phyloP scores from a whole-genome alignment of 2,888 invertebrate species.

The Ormyrus pomaceus region DNA sequence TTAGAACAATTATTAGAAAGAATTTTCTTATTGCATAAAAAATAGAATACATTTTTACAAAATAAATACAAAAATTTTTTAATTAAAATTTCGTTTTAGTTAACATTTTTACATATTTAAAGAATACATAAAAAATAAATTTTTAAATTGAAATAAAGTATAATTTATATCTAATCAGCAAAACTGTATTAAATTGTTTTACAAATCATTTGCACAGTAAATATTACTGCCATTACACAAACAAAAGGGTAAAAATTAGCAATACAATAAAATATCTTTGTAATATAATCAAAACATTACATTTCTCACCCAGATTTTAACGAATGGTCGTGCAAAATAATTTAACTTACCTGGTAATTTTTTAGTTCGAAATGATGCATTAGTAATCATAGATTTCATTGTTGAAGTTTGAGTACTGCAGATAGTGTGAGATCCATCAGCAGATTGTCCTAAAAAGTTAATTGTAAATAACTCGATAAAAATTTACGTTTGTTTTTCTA shows the following conservation, averaged over 20 bases:
- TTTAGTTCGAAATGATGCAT: constrained; percentile 97
- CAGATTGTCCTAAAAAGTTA: constrained; percentile 81
- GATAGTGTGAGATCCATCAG: constrained; percentile 89
- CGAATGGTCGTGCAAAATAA: constrained; percentile 17
- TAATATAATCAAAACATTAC: constrained; percentile 6
- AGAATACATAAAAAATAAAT: neutral
- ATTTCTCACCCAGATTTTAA: constrained; percentile 8
- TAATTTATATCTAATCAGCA: neutral
- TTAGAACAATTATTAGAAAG: neutral
- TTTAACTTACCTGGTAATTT: constrained; percentile 89
- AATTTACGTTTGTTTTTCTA: constrained; percentile 32
- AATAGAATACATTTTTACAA: no score
- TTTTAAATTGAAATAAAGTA: neutral
- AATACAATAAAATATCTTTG: constrained; percentile 2
- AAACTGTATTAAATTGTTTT: constrained; percentile 12
- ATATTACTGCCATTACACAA: constrained; percentile 26
- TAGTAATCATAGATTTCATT: constrained; percentile 96
- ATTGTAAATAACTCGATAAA: neutral
- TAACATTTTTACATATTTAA: neutral
- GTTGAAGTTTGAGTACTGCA: constrained; percentile 85
- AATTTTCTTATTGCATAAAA: no score
- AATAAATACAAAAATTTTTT: no score
- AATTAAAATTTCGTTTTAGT: neutral
- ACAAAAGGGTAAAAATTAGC: neutral
- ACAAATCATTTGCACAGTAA: constrained; percentile 1